phyloP scores from a whole-genome alignment of 2,113 vertebrate genomes.

The Heteronetta atricapilla region DNA sequence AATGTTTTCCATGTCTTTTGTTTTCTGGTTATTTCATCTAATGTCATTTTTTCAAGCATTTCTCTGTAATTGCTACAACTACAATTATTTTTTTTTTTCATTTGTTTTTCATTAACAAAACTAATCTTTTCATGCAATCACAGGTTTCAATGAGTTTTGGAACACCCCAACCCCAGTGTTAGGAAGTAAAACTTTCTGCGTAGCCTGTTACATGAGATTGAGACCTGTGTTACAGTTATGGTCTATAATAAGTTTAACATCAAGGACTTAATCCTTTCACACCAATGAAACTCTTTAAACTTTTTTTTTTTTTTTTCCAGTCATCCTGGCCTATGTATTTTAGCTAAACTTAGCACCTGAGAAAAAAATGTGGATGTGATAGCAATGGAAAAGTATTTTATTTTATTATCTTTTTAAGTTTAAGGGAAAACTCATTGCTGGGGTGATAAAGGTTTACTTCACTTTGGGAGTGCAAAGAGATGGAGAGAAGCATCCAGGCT shows the following conservation, averaged over 20 bases:
- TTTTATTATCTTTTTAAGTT: too few relatives aligned
- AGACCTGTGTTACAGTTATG: background rate
- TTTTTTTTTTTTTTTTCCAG: background rate
- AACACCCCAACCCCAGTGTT: background rate
- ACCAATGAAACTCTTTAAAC: background rate
- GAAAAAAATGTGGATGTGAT: background rate
- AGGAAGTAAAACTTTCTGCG: background rate
- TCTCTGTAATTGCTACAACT: background rate
- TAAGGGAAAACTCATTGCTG: background rate
- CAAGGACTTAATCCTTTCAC: background rate
- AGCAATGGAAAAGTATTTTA: background rate
- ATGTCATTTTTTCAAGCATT: background rate
- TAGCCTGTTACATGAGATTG: background rate
- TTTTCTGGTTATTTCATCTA: background rate
- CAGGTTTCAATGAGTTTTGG: background rate
- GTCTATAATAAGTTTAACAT: background rate
- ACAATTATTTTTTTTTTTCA: background rate
- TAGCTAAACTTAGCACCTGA: background rate
- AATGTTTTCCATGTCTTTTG: background rate
- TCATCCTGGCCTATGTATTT: background rate
- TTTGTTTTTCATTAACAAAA: background rate
- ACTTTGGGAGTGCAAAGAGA: accelerated
- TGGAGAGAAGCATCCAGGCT: background rate
- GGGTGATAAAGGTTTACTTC: background rate
- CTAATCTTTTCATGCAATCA: background rate